Evolutionary conservation across 1,140 invertebrate genomes (phyloP).

Genomic region (Aphelinus atriplicis): DNA sequence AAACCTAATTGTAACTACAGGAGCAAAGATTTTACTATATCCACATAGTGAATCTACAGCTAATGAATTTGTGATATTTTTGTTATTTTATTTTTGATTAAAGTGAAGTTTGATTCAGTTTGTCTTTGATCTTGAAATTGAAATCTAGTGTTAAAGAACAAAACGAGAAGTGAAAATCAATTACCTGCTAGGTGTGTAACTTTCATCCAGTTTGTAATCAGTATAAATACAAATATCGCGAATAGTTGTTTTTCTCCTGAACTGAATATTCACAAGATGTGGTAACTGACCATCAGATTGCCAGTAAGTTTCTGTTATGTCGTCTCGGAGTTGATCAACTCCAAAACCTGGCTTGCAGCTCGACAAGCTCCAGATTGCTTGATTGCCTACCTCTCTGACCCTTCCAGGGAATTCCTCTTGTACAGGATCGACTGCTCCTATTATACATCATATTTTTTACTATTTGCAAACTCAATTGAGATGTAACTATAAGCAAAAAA

Average conservation of each 20-base stretch:
- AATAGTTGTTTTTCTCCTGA: conserved; percentile 94
- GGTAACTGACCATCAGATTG: conserved; percentile 98
- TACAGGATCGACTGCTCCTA: conserved; percentile 72
- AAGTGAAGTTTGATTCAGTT: no score
- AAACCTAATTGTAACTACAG: background rate
- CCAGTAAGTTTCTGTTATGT: conserved; percentile 98
- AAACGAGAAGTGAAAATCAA: background rate
- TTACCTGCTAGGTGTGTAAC: conserved; percentile 94
- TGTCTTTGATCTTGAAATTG: background rate
- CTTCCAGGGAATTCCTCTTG: conserved; percentile 78
- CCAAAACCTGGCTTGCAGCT: conserved; percentile 99
- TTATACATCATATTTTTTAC: background rate
- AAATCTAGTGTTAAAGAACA: background rate
- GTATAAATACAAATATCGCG: conserved; percentile 96
- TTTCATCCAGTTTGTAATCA: conserved; percentile 98
- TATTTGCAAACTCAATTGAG: background rate
- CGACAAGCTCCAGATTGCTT: conserved; percentile 97
- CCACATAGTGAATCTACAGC: no score
- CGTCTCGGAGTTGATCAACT: conserved; percentile 95
- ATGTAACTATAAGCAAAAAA: background rate
- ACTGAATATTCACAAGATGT: conserved; percentile 98
- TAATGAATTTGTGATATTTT: no score
- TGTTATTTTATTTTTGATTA: no score
- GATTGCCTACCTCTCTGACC: conserved; percentile 92
- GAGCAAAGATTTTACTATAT: conserved; percentile 2